These are phyloP conservation scores for Lepus timidus DNA, from an alignment of 2,113 vertebrate genomes.

Conservation along the genomic window DNA sequence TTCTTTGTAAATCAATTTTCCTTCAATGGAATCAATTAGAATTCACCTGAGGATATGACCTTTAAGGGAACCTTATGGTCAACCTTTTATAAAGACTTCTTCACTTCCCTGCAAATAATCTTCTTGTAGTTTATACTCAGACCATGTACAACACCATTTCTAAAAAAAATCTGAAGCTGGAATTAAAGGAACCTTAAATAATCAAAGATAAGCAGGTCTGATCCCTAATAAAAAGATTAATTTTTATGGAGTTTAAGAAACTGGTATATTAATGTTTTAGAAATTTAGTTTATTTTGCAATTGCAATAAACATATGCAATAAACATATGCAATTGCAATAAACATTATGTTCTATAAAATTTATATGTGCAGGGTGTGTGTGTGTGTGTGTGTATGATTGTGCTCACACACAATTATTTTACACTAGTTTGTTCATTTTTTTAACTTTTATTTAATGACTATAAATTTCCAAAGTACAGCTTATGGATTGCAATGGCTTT, in stretches of 20 bases:
- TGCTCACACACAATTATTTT: background rate
- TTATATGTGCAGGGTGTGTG: background rate
- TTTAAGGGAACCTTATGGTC: background rate
- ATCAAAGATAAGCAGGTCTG: background rate
- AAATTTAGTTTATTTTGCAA: background rate
- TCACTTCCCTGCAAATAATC: background rate
- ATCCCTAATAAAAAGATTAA: background rate
- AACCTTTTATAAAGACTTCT: slow-evolving; percentile 19
- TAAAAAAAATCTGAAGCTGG: slow-evolving; percentile 2
- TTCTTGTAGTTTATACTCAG: background rate
- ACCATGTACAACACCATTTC: background rate
- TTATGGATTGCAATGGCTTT: too few relatives aligned
- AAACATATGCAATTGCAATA: background rate
- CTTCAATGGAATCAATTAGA: background rate
- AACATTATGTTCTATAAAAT: background rate
- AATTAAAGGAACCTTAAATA: background rate
- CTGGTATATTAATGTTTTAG: background rate
- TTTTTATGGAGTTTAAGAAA: background rate
- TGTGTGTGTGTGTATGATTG: background rate
- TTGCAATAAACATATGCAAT: background rate
- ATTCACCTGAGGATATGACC: slow-evolving; percentile 4
- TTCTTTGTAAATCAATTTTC: background rate
- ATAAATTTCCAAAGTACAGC: too few relatives aligned
- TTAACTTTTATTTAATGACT: too few relatives aligned
- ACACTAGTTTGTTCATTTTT: too few relatives aligned